A percentile compares a stretch with the other conserved stretches of the same genome.
Evolutionary conservation across 2,113 vertebrate species (phyloP).

Genomic region (Eretmochelys imbricata): DNA sequence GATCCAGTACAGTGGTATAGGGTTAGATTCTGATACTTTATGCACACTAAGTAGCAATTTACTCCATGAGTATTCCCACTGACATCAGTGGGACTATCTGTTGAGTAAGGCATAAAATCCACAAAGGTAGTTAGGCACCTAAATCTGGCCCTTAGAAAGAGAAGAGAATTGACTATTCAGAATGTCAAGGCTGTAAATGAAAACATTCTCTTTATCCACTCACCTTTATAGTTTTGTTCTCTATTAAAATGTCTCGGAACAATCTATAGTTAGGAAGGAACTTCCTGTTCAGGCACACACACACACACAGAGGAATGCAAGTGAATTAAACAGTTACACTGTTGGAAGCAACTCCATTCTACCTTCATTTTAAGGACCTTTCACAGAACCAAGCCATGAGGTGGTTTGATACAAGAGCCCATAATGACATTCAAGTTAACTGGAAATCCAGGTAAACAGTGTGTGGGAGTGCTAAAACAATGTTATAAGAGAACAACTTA

Average conservation of each 20-base stretch:
- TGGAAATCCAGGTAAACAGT: background rate
- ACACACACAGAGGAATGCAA: background rate
- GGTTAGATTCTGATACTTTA: background rate
- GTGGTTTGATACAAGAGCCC: background rate
- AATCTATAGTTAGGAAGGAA: background rate
- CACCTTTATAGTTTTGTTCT: background rate
- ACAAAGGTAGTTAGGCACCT: background rate
- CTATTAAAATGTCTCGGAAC: background rate
- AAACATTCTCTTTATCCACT: conserved; percentile 4
- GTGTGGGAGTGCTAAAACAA: background rate
- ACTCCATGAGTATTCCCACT: background rate
- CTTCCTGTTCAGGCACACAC: background rate
- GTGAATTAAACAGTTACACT: background rate
- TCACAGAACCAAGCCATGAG: background rate
- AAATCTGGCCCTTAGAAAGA: background rate
- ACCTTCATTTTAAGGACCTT: conserved; percentile 29
- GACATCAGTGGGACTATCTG: background rate
- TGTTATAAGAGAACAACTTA: background rate
- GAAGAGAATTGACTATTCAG: background rate
- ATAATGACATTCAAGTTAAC: conserved; percentile 32
- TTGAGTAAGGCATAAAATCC: background rate
- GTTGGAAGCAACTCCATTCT: background rate
- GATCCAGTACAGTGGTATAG: background rate
- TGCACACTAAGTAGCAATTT: background rate
- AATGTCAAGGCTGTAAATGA: conserved; percentile 9